Base-by-base conservation (phyloP, 2,113 vertebrate species). In the Holacanthus passer region DNA sequence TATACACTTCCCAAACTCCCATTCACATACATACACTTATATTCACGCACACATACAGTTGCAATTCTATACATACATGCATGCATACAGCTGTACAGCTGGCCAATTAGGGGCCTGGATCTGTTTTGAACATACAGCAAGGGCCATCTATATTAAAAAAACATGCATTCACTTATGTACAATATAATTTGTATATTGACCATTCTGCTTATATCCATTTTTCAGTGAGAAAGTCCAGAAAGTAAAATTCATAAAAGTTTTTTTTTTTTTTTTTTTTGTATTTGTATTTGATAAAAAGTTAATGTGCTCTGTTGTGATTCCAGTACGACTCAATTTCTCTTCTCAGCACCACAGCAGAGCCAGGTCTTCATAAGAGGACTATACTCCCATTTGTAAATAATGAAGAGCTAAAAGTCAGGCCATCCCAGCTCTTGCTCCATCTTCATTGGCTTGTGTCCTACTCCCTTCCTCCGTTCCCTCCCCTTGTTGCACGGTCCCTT, bases 141-240 rank as follows among this genome's bases (percentile, higher is more conserved):
- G 83, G 81, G 69, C 77, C 65, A 69, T 66, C 80, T 87, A 82
- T 53, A 67, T 76, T 77, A 73, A 76, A 79, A 82, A 73, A 82
- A 79, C 89, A 94, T 94, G 91, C 94, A 84, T 87, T 89, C 73
- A 72, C 60, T 52, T 93, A 92, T 95, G 80, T 93, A 95, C 93
- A 95, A 87, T 84, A 92, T 65, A 47, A 87, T 86, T 75, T 86
- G 86, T 66, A 73, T 70, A 59, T 81, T 78, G 79, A 91, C 79
- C 81, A 52, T 70, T 87, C 69, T 80, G 74, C 32, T 70, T 56
- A 60, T 22, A 88, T 63, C 65, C 79, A 35, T 76, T 24, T 86
- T 76, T 83, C 39, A 45, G 63, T 84, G 78, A 87, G 62, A 83
- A 88, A 89, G 84, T 90, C 88, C 87, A 73, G 79, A 55, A 85